Conservation (phyloP, 1,140 invertebrate species). For the Reticulitermes speratus region DNA sequence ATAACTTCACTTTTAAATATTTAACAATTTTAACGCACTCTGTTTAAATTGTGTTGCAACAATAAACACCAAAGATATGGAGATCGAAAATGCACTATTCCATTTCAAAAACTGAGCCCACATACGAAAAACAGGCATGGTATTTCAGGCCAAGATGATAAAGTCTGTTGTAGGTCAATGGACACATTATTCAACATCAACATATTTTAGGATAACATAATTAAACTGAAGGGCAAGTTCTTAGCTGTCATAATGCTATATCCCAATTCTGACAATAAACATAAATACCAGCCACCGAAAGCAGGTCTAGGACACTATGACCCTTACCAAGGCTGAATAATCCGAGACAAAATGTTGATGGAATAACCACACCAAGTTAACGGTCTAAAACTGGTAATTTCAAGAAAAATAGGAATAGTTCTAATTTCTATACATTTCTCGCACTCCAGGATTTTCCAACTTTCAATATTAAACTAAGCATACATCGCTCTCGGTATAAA, state of each 20-base stretch:
- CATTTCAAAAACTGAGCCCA: background rate
- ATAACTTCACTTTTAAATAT: no score
- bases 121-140: background rate
- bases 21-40: no score
- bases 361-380: background rate
- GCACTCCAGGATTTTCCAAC: background rate
- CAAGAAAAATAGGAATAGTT: background rate
- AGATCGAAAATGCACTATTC: background rate
- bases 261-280: background rate
- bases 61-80: no score
- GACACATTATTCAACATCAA: background rate
- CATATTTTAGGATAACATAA: background rate
- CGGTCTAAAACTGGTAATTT: background rate
- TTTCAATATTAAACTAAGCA: background rate
- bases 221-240: background rate
- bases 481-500: background rate
- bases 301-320: background rate
- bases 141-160: background rate
- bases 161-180: background rate
- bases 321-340: background rate
- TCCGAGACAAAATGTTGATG: background rate
- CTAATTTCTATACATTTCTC: background rate
- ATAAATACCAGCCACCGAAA: background rate
- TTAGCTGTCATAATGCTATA: background rate
- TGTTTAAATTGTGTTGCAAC: no score